Evolutionary conservation across 1,140 invertebrate species (phyloP).

Genomic region (Branchinecta lindahli): DNA sequence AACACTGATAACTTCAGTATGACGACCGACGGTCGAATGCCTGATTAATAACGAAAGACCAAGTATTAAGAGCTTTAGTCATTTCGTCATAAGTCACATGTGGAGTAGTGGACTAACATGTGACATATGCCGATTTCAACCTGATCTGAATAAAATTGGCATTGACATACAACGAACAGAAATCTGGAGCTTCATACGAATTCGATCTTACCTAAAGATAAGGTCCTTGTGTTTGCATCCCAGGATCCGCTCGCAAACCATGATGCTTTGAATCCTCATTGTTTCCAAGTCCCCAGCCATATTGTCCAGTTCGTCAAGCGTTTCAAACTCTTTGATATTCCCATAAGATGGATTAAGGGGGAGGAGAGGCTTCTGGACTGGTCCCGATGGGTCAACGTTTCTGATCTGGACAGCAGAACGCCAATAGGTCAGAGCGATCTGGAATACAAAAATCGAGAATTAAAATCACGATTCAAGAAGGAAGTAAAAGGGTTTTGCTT

Average conservation of each 20-base stretch:
- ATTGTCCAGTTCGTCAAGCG: conserved; percentile 48
- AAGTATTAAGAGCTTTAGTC: too few relatives aligned
- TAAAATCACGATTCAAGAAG: too few relatives aligned
- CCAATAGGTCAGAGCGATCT: conserved; percentile 39
- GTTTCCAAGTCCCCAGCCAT: conserved; percentile 57
- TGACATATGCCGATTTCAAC: too few relatives aligned
- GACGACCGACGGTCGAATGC: too few relatives aligned
- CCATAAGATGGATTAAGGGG: conserved; percentile 37
- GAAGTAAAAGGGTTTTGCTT: too few relatives aligned
- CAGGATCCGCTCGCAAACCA: conserved; percentile 65
- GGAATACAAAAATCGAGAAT: conserved; percentile 26
- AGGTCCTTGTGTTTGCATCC: conserved; percentile 51
- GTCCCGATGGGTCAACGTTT: conserved; percentile 15
- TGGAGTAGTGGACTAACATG: too few relatives aligned
- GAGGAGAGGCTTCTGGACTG: conserved; percentile 19
- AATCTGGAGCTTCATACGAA: not conserved
- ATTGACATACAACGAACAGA: too few relatives aligned
- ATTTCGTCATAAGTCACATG: too few relatives aligned
- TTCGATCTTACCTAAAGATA: not conserved
- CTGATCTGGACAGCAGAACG: conserved; percentile 44
- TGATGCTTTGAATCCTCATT: conserved; percentile 60
- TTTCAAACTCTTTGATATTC: conserved; percentile 50
- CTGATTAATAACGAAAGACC: too few relatives aligned
- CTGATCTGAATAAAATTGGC: too few relatives aligned
- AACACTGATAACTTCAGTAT: too few relatives aligned